phyloP scores from a whole-genome alignment of 2,113 vertebrate species.

The Elgaria multicarinata region DNA sequence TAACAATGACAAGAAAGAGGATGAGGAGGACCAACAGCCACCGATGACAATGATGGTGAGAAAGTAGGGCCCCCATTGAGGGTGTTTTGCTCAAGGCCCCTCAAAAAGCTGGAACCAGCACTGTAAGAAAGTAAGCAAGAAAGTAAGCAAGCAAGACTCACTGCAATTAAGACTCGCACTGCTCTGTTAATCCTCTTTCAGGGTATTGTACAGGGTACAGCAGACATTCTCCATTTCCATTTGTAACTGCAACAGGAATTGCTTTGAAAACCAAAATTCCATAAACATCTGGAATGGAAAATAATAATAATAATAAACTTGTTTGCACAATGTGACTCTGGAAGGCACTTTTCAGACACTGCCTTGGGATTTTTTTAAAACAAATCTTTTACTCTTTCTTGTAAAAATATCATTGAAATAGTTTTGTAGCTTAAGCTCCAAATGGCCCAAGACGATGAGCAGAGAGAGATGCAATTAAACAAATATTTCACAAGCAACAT shows the following conservation, averaged over 20 bases:
- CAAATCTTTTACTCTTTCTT: conserved; percentile 17
- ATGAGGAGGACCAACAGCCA: too few species aligned
- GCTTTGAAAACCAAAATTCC: not conserved
- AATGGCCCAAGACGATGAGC: not conserved
- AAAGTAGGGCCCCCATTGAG: too few species aligned
- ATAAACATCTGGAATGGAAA: not conserved
- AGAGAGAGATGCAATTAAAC: not conserved
- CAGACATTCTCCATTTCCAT: not conserved
- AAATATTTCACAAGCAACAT: conserved; percentile 2
- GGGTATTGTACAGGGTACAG: not conserved
- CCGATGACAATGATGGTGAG: too few species aligned
- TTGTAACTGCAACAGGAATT: not conserved
- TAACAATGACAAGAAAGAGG: too few species aligned
- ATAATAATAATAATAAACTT: conserved; percentile 26
- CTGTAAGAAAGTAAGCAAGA: not conserved
- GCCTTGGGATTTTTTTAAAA: not conserved
- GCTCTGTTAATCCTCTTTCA: not conserved
- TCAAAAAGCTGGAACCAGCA: too few species aligned
- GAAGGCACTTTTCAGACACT: not conserved
- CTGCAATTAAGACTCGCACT: not conserved
- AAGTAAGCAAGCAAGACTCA: not conserved
- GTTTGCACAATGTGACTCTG: not conserved
- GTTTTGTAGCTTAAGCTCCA: not conserved
- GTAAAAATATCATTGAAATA: not conserved
- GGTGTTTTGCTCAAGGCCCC: too few species aligned